Conservation (phyloP, 1,140 invertebrate species). For the Papilio dardanus region DNA sequence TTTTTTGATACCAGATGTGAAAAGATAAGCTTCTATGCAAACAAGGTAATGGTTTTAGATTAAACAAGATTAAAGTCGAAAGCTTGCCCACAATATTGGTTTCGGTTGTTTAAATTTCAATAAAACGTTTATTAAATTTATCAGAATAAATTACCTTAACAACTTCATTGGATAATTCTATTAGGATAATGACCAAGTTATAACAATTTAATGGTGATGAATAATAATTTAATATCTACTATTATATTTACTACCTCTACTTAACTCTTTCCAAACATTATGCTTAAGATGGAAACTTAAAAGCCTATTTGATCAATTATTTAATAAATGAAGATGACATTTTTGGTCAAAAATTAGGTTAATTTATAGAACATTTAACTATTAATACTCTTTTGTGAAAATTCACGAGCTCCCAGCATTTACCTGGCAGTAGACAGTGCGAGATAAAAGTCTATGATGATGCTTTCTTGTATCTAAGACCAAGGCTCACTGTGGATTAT, state of each 20-base stretch:
- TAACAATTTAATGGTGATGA: constrained; percentile 15
- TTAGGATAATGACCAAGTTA: not conserved
- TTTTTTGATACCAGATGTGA: not conserved
- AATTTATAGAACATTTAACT: no score
- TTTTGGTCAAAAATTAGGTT: no score
- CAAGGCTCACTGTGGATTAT: not conserved
- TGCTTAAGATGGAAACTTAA: not conserved
- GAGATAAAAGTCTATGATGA: not conserved
- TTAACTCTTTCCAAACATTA: not conserved
- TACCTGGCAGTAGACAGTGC: not conserved
- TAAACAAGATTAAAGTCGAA: not conserved
- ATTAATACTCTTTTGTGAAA: no score
- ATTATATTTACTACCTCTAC: not conserved
- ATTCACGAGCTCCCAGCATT: not conserved
- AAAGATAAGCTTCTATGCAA: not conserved
- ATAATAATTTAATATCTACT: constrained; percentile 16
- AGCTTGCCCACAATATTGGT: not conserved
- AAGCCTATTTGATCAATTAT: not conserved
- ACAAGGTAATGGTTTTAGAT: not conserved
- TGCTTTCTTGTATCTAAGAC: not conserved
- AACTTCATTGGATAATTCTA: constrained; percentile 1
- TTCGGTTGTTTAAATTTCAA: not conserved
- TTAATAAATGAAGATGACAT: no score
- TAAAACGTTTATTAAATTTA: not conserved
- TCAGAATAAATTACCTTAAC: not conserved